phyloP scores from a whole-genome alignment of 92 coral and sea anemone species.

The Parazoanthus swiftii region DNA sequence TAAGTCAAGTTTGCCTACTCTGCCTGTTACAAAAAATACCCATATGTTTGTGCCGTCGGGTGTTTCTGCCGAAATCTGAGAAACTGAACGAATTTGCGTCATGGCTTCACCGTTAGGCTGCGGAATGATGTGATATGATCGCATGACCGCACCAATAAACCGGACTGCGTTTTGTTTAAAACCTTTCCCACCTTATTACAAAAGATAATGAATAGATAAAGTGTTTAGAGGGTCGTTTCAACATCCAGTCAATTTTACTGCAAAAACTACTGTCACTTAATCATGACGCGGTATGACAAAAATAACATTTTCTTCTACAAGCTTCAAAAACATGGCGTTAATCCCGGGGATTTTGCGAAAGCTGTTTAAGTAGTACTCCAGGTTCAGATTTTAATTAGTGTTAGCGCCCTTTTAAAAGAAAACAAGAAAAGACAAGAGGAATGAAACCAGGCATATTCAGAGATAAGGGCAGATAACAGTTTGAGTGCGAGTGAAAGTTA shows the following conservation, averaged over 20 bases:
- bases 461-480: constrained; percentile 29
- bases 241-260: background rate
- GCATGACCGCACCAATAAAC: background rate
- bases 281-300: background rate
- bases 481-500: background rate
- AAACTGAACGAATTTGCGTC: background rate
- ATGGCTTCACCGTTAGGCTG: constrained; percentile 19
- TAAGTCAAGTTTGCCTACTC: constrained; percentile 11
- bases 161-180: constrained; percentile 18
- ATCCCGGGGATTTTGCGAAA: background rate
- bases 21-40: background rate
- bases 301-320: background rate
- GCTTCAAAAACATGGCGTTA: constrained; percentile 2
- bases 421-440: constrained; percentile 32
- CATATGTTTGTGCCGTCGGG: background rate
- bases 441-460: constrained; percentile 23
- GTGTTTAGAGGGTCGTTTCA: background rate
- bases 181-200: background rate
- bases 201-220: background rate
- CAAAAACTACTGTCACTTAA: background rate
- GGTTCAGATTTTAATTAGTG: constrained; percentile 39
- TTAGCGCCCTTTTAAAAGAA: constrained; percentile 29
- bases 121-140: constrained; percentile 25
- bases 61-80: constrained; percentile 17
- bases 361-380: constrained; percentile 1